Evolutionary conservation across 2,888 invertebrate genomes (phyloP).

Genomic region (Chymomyza caudatula): DNA sequence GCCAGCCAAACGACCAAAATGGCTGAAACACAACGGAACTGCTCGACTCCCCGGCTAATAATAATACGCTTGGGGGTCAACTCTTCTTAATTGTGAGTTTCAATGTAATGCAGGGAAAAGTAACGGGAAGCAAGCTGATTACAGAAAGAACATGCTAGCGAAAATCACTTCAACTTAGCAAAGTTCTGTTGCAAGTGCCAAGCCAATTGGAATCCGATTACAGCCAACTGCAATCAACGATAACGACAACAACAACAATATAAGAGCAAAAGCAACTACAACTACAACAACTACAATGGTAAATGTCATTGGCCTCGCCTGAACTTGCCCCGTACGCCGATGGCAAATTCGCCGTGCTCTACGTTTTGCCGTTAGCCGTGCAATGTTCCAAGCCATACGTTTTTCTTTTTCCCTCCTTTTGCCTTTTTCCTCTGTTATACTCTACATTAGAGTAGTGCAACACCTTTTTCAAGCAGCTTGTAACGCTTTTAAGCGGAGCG

Average conservation of each 20-base stretch:
- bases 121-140: neutral
- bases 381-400: neutral
- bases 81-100: neutral
- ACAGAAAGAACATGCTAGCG: neutral
- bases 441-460: neutral
- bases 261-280: constrained; percentile 5
- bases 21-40: too few species aligned
- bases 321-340: constrained; percentile 40
- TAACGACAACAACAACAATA: constrained; percentile 40
- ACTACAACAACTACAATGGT: constrained; percentile 17
- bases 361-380: neutral
- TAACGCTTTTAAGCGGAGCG: neutral
- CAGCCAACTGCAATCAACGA: constrained; percentile 65
- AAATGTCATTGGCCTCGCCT: constrained; percentile 63
- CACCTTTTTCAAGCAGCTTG: neutral
- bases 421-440: neutral
- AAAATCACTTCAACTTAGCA: neutral
- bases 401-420: neutral
- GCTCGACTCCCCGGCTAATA: neutral
- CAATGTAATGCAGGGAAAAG: neutral
- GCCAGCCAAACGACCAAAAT: neutral
- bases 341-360: neutral
- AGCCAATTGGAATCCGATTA: constrained; percentile 69
- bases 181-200: constrained; percentile 46
- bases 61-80: neutral